Base-by-base conservation (phyloP, 2,888 invertebrate genomes). In the Cryptocephalus primarius region DNA sequence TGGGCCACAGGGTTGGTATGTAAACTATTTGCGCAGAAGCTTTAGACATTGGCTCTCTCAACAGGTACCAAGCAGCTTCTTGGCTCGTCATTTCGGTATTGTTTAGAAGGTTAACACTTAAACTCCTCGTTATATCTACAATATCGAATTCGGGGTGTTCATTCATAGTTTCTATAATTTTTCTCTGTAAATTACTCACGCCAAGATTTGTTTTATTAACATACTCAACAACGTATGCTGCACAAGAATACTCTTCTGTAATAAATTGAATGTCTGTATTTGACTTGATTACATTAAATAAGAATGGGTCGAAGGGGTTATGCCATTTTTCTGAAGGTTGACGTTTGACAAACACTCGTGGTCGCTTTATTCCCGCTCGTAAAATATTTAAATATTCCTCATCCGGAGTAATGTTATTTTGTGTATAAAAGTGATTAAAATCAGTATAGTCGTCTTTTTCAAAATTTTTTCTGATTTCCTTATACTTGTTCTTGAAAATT, bases 51-150 rank as follows among this genome's bases (percentile, higher is more conserved):
- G 68, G 67, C 49, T 68, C 58, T 32, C 69, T 55, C 40, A 73
- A 49, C 2, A 72, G 49, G 60, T 63, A 71, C 70, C 70, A 72
- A 45, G 70, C 71, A 42, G 70, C 69, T 59, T 71, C 69, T 64
- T 70, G 70, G 49, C 57, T 57, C 4, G 62, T 50, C 55, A 70
- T 64, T 50, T 69, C 68, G 31, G 60, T 56, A 32, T 44, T 43
- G 48, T 69, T 66, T 0, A 69, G 50, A 34, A 68, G 40, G 38
- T 66, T 44, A 4, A 65, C 46, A 48, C 63, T 55, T 4, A 40
- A 4, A 13, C 8, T 12, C 8, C 6, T 40, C 2, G 40, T 40
- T 22, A 40, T 39, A 11, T 39, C 39, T 9, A 39, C 49, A 9
- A 59, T 52, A 43, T 67, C 60, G 32, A 61, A 59, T 36, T 68